A percentile compares a stretch with the other conserved stretches of the same genome.
These are phyloP conservation scores for Anabacerthia variegaticeps DNA, from an alignment of 2,797 vertebrate species.

Conservation along the genomic window DNA sequence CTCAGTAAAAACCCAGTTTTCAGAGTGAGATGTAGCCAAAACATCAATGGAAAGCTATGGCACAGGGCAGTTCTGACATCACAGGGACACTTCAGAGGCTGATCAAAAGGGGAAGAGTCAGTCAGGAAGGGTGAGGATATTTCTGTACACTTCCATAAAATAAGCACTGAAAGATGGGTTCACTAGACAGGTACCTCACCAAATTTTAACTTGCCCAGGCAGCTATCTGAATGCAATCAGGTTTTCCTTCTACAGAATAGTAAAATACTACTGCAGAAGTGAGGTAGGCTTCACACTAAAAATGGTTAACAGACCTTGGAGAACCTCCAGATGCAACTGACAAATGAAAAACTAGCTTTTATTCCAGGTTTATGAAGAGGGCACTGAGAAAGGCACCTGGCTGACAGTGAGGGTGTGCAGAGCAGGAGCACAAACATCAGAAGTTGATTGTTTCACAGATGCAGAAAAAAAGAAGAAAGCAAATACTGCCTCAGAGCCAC, in stretches of 20 bases:
- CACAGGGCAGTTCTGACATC: neutral
- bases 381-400: fast-evolving
- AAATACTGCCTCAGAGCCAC: neutral
- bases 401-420: neutral
- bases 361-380: neutral
- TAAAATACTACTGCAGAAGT: neutral
- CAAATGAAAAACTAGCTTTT: neutral
- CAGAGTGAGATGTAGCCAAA: neutral
- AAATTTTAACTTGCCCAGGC: neutral
- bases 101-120: neutral
- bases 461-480: neutral
- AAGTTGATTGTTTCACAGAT: neutral
- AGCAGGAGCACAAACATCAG: neutral
- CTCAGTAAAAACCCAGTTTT: neutral
- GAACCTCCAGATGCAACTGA: neutral
- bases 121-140: neutral
- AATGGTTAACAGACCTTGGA: neutral
- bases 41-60: neutral
- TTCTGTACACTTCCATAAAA: neutral
- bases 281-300: neutral
- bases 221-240: neutral
- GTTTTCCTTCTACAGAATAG: neutral
- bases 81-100: neutral
- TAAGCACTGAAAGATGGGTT: neutral
- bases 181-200: neutral